Evolutionary conservation across 2,888 invertebrate genomes (phyloP), one percentile per base, ranked within the genome.

Genomic region (Aphidius colemani): DNA sequence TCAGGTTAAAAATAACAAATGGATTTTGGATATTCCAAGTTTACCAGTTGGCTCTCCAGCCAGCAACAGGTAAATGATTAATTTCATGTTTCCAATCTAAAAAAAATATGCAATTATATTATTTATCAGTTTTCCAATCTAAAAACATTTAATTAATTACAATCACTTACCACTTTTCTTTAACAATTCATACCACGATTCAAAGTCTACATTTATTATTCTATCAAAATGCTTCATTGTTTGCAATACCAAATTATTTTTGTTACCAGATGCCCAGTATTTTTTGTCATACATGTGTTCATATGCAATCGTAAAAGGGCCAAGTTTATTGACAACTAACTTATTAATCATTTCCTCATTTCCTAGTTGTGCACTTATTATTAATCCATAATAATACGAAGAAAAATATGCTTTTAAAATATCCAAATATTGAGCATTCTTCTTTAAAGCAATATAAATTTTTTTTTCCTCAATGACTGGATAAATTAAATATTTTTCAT

Each of bases 401-500:
- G 92, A 88, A 70, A 89, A 90, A 77, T 90, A 92, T 6, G 88
- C 88, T 74, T 87, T 85, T 8, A 93, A 75, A n/a, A 90, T 83
- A 70, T 89, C 88, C 58, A 81, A 79, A 1, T 85, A 75, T 0
- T 74, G 76, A 30, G 86, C 85, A n/a, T 84, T 79, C 56, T 85
- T 84, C 65, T 85, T 84, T 1, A 92, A 76, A 45, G 85, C 77
- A 18, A 92, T 83, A 74, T 85, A 84, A 73, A 92, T 86, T 39
- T 75, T 82, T 65, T 82, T 82, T 6, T 75, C 76, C 49, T 81
- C 71, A 9, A 84, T 69, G 74, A 86, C 83, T 2, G 87, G 84
- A 2, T 88, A 67, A 49, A 90, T 75, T 13, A 90, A 72, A 74
- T 89, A 90, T 30, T 85, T 83, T 58, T 83, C 83, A 7, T 83